These are phyloP conservation scores for Melanargia galathea DNA, from an alignment of 2,888 invertebrate genomes.

Conservation along the genomic window DNA sequence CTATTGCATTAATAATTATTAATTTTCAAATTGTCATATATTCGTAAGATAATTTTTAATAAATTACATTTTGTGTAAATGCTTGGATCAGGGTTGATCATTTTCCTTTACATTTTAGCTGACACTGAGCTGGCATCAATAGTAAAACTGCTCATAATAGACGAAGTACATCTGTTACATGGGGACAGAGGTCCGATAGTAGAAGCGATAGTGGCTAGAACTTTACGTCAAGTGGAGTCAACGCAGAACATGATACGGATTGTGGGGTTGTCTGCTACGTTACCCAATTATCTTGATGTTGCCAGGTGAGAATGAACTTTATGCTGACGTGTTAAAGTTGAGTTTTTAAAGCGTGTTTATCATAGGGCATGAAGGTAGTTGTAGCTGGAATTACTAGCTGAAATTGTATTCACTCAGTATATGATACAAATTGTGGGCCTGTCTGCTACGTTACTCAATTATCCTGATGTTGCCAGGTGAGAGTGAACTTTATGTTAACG, in stretches of 20 bases:
- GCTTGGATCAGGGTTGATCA: too few relatives aligned
- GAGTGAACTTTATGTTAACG: neutral
- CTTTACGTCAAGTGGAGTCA: conserved; percentile 94
- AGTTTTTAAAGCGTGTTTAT: neutral
- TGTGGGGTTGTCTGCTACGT: conserved; percentile 97
- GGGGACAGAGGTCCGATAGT: conserved; percentile 99
- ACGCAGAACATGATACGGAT: conserved; percentile 98
- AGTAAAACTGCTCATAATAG: conserved; percentile 96
- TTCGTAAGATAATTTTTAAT: too few relatives aligned
- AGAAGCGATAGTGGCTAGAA: conserved; percentile 97
- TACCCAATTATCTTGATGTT: conserved; percentile 99
- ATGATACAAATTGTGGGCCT: neutral
- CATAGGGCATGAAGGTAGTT: neutral
- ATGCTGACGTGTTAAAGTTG: neutral
- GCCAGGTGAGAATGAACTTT: conserved; percentile 78
- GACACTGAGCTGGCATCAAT: conserved; percentile 94
- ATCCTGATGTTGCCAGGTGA: too few relatives aligned
- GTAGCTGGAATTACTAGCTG: neutral
- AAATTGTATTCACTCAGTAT: neutral
- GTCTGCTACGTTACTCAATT: too few relatives aligned
- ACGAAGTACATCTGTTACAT: conserved; percentile 98
- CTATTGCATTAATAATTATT: too few relatives aligned
- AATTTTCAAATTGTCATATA: too few relatives aligned
- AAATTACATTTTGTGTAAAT: too few relatives aligned
- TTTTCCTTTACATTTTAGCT: too few relatives aligned